Base-by-base conservation (phyloP, 2,797 vertebrate genomes). In the Podargus strigoides region DNA sequence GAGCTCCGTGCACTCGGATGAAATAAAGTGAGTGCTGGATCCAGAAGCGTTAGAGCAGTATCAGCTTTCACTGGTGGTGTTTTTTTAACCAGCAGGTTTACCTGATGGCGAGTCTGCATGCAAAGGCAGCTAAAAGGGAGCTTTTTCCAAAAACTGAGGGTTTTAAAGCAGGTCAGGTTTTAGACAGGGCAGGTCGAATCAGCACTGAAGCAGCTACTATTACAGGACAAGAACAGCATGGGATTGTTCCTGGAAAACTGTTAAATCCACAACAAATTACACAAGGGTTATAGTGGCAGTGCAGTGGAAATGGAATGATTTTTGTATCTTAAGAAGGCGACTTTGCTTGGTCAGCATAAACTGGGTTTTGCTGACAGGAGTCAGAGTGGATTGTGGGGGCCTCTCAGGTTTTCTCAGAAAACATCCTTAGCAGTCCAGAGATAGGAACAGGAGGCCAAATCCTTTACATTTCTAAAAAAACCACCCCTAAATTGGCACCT, bases 301-400 rank as follows among this genome's bases (percentile, higher is more conserved):
- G 6, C 10, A 7, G 58, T 58, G 41, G 55, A 53, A 94, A 63
- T 14, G 10, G 8, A 22, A 37, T 20, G 41, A 5, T 3, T 69
- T 66, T 16, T 78, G 69, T 63, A 76, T 22, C 63, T 70, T 7
- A 20, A 14, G n/a, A 23, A 80, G 59, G 42, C 66, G 67, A n/a
- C 67, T 89, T 15, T 47, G 50, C 87, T 47, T 21, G 42, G 46
- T 95, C 91, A 95, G 89, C 94, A 24, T 2, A 12, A 89, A 12
- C 52, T 46, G 87, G 34, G 12, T n/a, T 89, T 60, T 79, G 91
- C 85, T 92, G 90, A 49, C 79, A 36, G 81, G 53, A 89, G 18
- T 28, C 50, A n/a, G 49, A n/a, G 26, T 4, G 52, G 73, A 20
- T 3, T 5, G 9, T 15, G 74, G 87, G 36, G 87, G 63, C 81